phyloP scores from a whole-genome alignment of 2,797 vertebrate genomes.

The Melanogrammus aeglefinus region DNA sequence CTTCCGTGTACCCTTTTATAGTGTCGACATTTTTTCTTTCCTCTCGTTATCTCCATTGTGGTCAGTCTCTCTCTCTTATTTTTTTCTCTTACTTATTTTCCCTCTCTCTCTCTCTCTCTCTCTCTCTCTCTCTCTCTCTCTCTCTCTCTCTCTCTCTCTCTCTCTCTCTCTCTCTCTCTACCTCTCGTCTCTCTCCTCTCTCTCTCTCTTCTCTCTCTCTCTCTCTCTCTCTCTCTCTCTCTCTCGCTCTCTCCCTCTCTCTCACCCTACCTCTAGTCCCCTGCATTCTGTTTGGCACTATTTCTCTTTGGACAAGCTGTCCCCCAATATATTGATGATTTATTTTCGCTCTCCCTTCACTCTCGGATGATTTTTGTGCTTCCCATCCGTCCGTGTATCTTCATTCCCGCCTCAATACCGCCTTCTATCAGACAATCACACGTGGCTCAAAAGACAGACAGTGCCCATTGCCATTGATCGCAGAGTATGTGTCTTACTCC shows the following conservation, averaged over 20 bases:
- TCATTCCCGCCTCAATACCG: not conserved
- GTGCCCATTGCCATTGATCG: not conserved
- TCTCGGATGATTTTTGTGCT: not conserved
- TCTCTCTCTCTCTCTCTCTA: not conserved
- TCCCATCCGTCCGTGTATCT: not conserved
- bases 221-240: not conserved
- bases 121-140: not conserved
- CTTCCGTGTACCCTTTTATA: not conserved
- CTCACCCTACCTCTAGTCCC: not conserved
- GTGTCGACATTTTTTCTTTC: not conserved
- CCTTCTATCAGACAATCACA: not conserved
- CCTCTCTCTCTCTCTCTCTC: not conserved
- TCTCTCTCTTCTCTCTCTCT: not conserved
- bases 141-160: constrained; percentile 2
- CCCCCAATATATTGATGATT: not conserved
- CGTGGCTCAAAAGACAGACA: not conserved
- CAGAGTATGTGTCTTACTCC: not conserved
- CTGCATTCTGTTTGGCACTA: not conserved
- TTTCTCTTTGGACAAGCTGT: not conserved
- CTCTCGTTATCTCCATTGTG: not conserved
- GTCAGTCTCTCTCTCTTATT: not conserved
- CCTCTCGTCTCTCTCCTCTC: too few relatives aligned
- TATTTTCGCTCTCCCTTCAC: not conserved
- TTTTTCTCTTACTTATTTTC: too few relatives aligned
- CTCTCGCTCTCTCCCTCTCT: not conserved